Evolutionary conservation across 2,797 vertebrate genomes (phyloP), one percentile per base, ranked within the genome.

Genomic region (Melanotaenia parkinsoni): DNA sequence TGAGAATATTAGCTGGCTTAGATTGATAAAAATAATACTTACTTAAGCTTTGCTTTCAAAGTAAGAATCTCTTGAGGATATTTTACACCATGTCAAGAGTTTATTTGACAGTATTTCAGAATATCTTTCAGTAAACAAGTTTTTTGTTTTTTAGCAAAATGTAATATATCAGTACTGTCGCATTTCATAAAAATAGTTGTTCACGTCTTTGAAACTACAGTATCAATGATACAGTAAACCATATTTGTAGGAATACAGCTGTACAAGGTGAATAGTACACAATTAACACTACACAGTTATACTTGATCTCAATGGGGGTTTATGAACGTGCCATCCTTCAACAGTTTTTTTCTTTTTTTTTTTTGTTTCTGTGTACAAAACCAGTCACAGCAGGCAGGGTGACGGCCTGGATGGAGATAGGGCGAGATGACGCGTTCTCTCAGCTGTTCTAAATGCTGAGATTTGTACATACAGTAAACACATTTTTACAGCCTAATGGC

Each of bases 141-240:
- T 98, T 97, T 92, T 90, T 83, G 67, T 92, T 93, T 93, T 93
- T 99, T 96, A 98, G 97, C 97, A 99, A 99, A 99, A 99, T 98
- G 97, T 99, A 97, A 98, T 98, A 98, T 99, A 99, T 98, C 96
- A 96, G 95, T 97, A 98, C 96, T 97, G 97, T 98, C 96, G 96
- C 96, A 95, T 98, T 98, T 99, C 98, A 99, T 99, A 99, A 99
- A 99, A 99, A 99, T 99, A 99, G 97, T 98, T 99, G 97, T 97
- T 99, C 96, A 98, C 96, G 97, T 97, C 96, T 99, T 99, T 98
- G 96, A 99, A 98, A 98, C 97, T 99, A 93, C 93, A 93, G 92
- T 93, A 98, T 98, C 94, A 95, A 94, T 98, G 98, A 99, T 99
- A 98, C 97, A 99, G 97, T 97, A 96, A 98, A 99, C 97, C 97